Percentiles rank a stretch among this genome's conserved stretches.
phyloP scores from a whole-genome alignment of 2,888 invertebrate species.

The Pollenia amentaria region DNA sequence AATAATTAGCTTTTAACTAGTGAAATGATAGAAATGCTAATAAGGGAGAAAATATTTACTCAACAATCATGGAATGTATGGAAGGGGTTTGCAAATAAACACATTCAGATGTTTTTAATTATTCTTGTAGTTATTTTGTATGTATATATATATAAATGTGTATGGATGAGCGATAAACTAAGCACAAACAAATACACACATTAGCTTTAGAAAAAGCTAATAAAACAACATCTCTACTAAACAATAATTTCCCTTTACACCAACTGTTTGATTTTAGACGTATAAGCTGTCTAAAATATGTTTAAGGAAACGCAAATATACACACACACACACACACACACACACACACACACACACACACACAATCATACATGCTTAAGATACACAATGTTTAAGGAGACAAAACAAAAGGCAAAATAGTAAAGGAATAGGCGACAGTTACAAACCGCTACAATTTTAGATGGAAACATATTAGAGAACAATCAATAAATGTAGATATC shows the following conservation, averaged over 20 bases:
- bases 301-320: not conserved
- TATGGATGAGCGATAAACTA: constrained; percentile 22
- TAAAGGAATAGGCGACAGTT: no score
- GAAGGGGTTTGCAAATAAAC: not conserved
- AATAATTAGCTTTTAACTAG: constrained; percentile 62
- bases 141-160: not conserved
- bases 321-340: not conserved
- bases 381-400: not conserved
- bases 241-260: not conserved
- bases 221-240: constrained; percentile 44
- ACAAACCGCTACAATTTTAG: not conserved
- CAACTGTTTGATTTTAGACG: not conserved
- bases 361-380: not conserved
- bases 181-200: constrained; percentile 40
- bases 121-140: not conserved
- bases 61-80: constrained; percentile 37
- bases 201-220: constrained; percentile 47
- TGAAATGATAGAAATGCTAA: constrained; percentile 53
- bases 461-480: not conserved
- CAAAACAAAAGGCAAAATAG: not conserved
- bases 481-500: no score
- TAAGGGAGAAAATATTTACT: constrained; percentile 59
- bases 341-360: constrained; percentile 1
- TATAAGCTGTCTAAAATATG: not conserved
- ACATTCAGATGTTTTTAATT: constrained; percentile 3